Base-by-base conservation (phyloP, 1,140 invertebrate species). In the Drosophila nigromelanica region DNA sequence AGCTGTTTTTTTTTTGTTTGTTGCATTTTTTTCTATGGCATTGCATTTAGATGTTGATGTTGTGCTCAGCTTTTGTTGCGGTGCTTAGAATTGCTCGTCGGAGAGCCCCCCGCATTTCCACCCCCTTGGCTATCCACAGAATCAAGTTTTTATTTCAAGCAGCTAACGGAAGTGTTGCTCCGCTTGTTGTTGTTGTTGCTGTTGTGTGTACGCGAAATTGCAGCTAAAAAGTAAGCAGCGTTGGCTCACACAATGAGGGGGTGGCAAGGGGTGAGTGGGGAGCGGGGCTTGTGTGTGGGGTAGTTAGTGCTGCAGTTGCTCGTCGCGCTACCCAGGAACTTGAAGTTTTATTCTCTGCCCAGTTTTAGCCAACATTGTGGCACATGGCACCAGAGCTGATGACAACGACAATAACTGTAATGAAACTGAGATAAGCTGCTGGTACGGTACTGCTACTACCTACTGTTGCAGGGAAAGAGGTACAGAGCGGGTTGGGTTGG, bases 111-210 rank as follows among this genome's bases (percentile, higher is more conserved):
- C 18, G 18, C 18, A 18, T 18, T 18, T 18, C 42, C 42, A 35
- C n/a, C 12, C 35, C 12, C n/a, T 3, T 18, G 42, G 61, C 66
- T 61, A 37, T 67, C 35, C 42, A 77, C 61, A 64, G 80, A 73
- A 80, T 78, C 64, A 83, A 83, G 80, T 85, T 85, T 82, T 85
- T 85, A 85, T 85, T 85, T 85, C 77, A 85, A 85, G 80, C 80
- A 85, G 77, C 80, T 60, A 80, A 50, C 80, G 80, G 80, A 83
- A 85, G 80, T 83, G 80, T 71, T 76, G 80, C 74, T 63, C 47
- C 18, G 37, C 37, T 24, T 52, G 52, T n/a, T 48, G 63, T 3
- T 59, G 33, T 0, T 68, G 15, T 18, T 68, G 54, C 8, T 66
- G 37, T 43, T 66, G 68, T 70, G 67, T 55, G 52, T 71, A 71